Evolutionary conservation across 53 echinoderm and acorn worm species (phyloP), one percentile per base, ranked within the genome.

Genomic region (Henricia sp.): DNA sequence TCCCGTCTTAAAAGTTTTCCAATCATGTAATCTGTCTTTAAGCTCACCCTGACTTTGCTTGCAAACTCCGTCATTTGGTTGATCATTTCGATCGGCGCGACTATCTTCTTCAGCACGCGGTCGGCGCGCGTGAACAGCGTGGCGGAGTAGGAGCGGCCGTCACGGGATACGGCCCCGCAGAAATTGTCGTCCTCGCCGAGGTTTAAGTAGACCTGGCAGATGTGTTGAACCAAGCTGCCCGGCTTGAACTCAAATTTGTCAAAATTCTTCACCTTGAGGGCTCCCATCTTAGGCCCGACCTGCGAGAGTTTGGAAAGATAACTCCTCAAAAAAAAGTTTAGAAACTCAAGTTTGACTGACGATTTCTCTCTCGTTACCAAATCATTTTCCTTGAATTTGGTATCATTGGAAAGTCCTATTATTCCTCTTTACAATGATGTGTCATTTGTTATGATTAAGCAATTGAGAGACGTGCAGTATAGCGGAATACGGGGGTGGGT

Each of bases 201-300:
- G 58, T 94, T 90, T 58, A 97, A 88, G 92, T 97, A 97, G 25
- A 97, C 77, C 84, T 83, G 84, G 33, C 92, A 92, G 28, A 97
- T 94, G 58, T 94, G 83, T 29, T 88, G 74, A 19, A 94, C 95
- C 6, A 96, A 83, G 78, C 90, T 90, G 32, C 91, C 88, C 11
- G 96, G 96, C 67, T 92, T 94, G 83, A 96, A 96, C 13, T 96
- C 94, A 59, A 94, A 83, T 66, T 90, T 88, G 33, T 89, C 91
- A 78, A 96, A 96, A 78, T 96, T 84, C 39, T 91, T 84, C 23
- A 96, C 96, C 50, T 92, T 94, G n/a, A 96, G 85, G 11, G 85
- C 88, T 25, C 89, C 82, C 85, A 89, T 94, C 71, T 92, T 94
- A 1, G 89, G 90, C 21, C 96, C 96, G 11, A 94, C 92, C 95